Conservation (phyloP, 1,140 invertebrate genomes). For the Drosophila tropicalis region DNA sequence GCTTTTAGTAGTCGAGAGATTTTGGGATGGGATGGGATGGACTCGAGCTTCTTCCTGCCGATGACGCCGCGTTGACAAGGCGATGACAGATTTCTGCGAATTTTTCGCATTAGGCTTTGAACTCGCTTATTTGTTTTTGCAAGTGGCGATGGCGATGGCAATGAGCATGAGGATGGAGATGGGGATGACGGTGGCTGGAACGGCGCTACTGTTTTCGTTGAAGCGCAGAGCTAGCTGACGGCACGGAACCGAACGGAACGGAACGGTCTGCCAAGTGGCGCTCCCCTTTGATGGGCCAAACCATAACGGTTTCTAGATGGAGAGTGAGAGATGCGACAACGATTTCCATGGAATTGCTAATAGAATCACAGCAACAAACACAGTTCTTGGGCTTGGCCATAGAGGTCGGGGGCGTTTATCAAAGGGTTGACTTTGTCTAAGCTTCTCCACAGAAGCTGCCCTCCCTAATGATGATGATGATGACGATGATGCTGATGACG, state of each 20-base stretch:
- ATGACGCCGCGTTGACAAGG: slow-evolving; percentile 78
- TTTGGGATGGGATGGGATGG: background rate
- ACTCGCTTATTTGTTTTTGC: slow-evolving; percentile 71
- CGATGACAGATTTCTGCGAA: slow-evolving; percentile 80
- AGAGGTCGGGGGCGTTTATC: slow-evolving; percentile 51
- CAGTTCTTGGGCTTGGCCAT: slow-evolving; percentile 1
- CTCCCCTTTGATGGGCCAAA: slow-evolving; percentile 66
- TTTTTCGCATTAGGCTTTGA: slow-evolving; percentile 81
- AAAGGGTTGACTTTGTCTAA: slow-evolving; percentile 78
- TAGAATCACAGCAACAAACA: slow-evolving; percentile 54
- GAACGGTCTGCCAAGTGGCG: slow-evolving; percentile 74
- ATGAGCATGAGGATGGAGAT: too few relatives aligned
- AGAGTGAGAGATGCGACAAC: slow-evolving; percentile 54
- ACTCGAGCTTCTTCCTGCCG: slow-evolving; percentile 53
- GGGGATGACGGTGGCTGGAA: slow-evolving; percentile 20
- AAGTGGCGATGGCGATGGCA: background rate
- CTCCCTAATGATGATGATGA: slow-evolving; percentile 28
- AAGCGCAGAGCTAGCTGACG: slow-evolving; percentile 65
- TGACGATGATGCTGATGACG: slow-evolving; percentile 38
- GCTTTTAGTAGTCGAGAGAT: slow-evolving; percentile 1
- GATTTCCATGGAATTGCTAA: slow-evolving; percentile 76
- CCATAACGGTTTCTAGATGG: slow-evolving; percentile 61
- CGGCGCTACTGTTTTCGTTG: slow-evolving; percentile 77
- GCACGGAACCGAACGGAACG: slow-evolving; percentile 66
- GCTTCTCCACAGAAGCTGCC: slow-evolving; percentile 45